A percentile compares a stretch with the other conserved stretches of the same genome.
These are phyloP conservation scores for Callionymus lyra DNA, from an alignment of 2,113 vertebrate genomes.

Conservation along the genomic window DNA sequence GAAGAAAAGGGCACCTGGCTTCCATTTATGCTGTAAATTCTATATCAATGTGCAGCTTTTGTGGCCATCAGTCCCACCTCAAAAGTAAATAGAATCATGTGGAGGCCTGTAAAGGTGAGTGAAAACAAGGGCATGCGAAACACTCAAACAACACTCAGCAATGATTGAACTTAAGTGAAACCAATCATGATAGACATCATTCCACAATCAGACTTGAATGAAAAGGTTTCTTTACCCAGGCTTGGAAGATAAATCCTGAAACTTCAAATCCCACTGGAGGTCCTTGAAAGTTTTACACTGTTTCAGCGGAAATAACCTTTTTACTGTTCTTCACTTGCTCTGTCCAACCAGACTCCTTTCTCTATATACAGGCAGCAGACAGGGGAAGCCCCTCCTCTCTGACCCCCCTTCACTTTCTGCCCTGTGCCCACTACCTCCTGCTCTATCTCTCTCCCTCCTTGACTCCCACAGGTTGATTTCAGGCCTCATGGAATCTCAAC, in stretches of 20 bases:
- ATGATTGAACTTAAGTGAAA: no score
- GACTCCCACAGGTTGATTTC: conserved; percentile 15
- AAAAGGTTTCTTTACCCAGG: not conserved
- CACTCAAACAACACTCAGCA: no score
- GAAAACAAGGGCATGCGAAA: no score
- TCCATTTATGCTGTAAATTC: not conserved
- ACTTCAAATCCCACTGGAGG: not conserved
- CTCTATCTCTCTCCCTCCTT: conserved; percentile 9
- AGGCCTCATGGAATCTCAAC: not conserved
- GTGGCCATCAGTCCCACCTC: no score
- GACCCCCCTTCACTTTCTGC: conserved; percentile 11
- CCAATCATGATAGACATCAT: no score
- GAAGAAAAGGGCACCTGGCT: conserved; percentile 3
- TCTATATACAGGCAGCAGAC: conserved; percentile 52
- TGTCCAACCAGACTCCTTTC: conserved; percentile 8
- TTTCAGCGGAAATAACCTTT: not conserved
- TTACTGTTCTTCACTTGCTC: not conserved
- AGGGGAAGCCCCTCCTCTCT: conserved; percentile 41
- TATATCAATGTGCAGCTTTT: not conserved
- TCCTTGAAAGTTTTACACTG: not conserved
- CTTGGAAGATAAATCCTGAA: no score
- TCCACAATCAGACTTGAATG: no score
- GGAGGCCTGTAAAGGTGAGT: no score
- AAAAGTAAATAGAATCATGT: no score
- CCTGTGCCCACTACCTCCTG: conserved; percentile 20